Evolutionary conservation across 1,140 invertebrate species (phyloP), one percentile per base, ranked within the genome.

Genomic region (Drosophila truncata): DNA sequence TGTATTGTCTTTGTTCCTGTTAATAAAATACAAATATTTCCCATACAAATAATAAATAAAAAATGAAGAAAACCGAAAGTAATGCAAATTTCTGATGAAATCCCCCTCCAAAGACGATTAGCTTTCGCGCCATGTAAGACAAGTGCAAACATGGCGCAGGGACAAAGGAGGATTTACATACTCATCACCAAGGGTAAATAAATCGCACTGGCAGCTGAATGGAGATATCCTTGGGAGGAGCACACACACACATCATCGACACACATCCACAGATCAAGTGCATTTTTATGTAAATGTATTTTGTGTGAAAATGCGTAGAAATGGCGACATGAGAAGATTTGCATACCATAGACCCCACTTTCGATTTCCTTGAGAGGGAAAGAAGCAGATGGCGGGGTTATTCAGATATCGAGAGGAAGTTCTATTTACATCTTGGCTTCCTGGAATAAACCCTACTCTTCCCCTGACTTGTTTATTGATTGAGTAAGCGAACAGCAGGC

Each of bases 271-370:
- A 82, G 82, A 87, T 88, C 76, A 82, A 87, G 83, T 87, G 83
- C 83, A 87, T 88, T 88, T 87, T 87, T 87, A 87, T 87, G 83
- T 80, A 87, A 88, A 86, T 86, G 61, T 59, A 64, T 59, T 71
- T 63, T 70, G 57, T 62, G 77, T 74, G 74, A 74, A 81, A 81
- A 74, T 86, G 60, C 69, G 78, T 78, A 70, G 52, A 76, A 82
- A 76, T 71, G 83, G 70, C 75, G 82, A 69, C 82, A 75, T 47
- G 49, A 62, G 61, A 54, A 65, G 78, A 87, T 87, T 88, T 87
- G 71, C 84, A 83, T 88, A 80, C 69, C 5, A 14, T 9, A 8
- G 10, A 18, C 10, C 67, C 42, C 55, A 71, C 71, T 86, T 86
- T 83, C 62, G 49, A 29, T 73, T 73, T 73, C 33, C 67, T 35